These are phyloP conservation scores for Crepidodera aurea DNA, from an alignment of 2,888 invertebrate species.

Conservation along the genomic window DNA sequence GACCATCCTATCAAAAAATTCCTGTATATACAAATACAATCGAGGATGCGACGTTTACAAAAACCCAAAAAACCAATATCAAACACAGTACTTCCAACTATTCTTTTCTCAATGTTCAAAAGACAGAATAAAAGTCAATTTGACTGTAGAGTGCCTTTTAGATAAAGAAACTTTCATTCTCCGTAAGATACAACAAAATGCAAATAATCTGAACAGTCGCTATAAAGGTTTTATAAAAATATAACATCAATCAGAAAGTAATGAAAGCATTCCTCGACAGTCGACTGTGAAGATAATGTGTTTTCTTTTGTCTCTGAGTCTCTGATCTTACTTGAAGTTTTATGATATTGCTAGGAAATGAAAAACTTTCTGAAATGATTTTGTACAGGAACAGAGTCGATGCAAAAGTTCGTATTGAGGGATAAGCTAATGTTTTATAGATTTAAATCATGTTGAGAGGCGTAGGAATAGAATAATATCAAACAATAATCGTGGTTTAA, in stretches of 20 bases:
- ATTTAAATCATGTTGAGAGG: too few species aligned
- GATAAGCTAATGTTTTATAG: too few species aligned
- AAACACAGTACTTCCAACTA: too few species aligned
- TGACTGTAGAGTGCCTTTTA: constrained; percentile 6
- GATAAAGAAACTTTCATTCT: too few species aligned
- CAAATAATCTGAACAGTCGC: constrained; percentile 7
- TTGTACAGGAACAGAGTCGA: too few species aligned
- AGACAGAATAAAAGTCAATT: constrained; percentile 22
- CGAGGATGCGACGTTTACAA: too few species aligned
- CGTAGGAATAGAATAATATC: too few species aligned
- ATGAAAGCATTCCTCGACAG: constrained; percentile 3
- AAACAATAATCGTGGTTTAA: too few species aligned
- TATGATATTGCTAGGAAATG: not conserved
- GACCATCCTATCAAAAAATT: too few species aligned
- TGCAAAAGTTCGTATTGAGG: too few species aligned
- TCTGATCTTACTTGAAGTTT: not conserved
- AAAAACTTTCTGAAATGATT: not conserved
- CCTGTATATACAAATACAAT: too few species aligned
- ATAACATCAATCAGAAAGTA: constrained; percentile 24
- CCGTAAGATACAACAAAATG: constrained; percentile 3
- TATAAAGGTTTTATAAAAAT: constrained; percentile 17
- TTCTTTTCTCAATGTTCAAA: not conserved
- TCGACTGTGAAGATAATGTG: constrained; percentile 1
- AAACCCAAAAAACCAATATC: too few species aligned
- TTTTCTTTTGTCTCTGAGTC: constrained; percentile 16